Conservation (phyloP, 1,140 invertebrate genomes). For the Zophobas morio region DNA sequence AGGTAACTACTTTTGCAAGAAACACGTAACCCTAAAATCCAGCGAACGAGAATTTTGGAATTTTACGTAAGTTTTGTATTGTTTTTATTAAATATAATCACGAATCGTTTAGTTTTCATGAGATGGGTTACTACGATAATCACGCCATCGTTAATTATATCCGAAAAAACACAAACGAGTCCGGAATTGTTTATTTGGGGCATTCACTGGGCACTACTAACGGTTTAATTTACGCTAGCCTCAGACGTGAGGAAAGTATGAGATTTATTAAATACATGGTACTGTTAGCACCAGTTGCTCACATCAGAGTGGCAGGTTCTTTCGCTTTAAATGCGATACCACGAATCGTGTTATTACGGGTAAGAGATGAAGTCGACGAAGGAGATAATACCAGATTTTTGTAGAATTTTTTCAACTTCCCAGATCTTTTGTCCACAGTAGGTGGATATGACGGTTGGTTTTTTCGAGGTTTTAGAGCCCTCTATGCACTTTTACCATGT, state of each 20-base stretch:
- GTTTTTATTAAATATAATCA: background rate
- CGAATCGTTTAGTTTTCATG: background rate
- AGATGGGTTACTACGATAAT: conserved; percentile 11
- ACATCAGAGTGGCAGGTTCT: background rate
- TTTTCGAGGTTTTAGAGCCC: too few relatives aligned
- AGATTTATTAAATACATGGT: conserved; percentile 20
- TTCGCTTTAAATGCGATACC: background rate
- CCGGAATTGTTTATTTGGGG: conserved; percentile 15
- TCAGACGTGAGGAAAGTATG: background rate
- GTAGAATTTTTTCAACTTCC: too few relatives aligned
- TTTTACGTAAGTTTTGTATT: conserved; percentile 8
- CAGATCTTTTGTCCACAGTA: too few relatives aligned
- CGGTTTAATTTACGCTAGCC: conserved; percentile 16
- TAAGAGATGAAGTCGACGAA: background rate
- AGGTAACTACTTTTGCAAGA: background rate
- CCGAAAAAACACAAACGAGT: background rate
- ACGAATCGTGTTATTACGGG: too few relatives aligned
- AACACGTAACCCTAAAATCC: conserved; percentile 7
- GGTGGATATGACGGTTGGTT: too few relatives aligned
- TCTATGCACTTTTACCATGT: too few relatives aligned
- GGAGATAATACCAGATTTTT: background rate
- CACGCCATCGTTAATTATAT: background rate
- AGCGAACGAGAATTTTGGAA: conserved; percentile 21
- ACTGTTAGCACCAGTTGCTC: background rate
- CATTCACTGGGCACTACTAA: conserved; percentile 6